Percentiles rank a stretch among this genome's conserved stretches.
These are phyloP conservation scores for Eulemur macaco DNA, from an alignment of 2,113 vertebrate species.

Conservation along the genomic window DNA sequence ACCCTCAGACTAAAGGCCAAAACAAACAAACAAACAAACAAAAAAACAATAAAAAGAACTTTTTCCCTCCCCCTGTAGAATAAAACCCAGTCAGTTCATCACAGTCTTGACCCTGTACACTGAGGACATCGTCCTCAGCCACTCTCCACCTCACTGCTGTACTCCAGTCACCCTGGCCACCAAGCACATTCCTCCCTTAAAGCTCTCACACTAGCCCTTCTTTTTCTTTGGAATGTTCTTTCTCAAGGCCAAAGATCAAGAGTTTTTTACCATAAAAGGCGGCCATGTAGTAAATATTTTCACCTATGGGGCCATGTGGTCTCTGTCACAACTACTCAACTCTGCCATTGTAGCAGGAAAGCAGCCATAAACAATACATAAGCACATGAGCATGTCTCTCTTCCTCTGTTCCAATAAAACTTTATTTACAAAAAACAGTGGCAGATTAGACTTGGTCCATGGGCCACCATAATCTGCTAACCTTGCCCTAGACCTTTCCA, in stretches of 20 bases:
- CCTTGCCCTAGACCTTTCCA: neutral
- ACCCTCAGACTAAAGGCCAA: neutral
- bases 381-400: neutral
- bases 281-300: neutral
- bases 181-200: neutral
- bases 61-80: neutral
- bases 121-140: neutral
- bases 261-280: neutral
- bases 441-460: neutral
- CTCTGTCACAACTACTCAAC: neutral
- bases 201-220: neutral
- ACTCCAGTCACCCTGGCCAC: too few relatives aligned
- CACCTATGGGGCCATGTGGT: neutral
- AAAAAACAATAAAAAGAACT: too few relatives aligned
- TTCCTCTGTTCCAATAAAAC: neutral
- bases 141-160: rapidly evolving
- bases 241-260: neutral
- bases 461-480: neutral
- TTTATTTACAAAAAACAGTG: neutral
- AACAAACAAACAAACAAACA: neutral
- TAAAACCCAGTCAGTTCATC: neutral
- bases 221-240: neutral
- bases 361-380: neutral
- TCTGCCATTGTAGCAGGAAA: neutral
- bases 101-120: too few relatives aligned